A percentile compares a stretch with the other conserved stretches of the same genome.
Conservation (phyloP, 2,888 invertebrate genomes). For the Ormyrus pomaceus region DNA sequence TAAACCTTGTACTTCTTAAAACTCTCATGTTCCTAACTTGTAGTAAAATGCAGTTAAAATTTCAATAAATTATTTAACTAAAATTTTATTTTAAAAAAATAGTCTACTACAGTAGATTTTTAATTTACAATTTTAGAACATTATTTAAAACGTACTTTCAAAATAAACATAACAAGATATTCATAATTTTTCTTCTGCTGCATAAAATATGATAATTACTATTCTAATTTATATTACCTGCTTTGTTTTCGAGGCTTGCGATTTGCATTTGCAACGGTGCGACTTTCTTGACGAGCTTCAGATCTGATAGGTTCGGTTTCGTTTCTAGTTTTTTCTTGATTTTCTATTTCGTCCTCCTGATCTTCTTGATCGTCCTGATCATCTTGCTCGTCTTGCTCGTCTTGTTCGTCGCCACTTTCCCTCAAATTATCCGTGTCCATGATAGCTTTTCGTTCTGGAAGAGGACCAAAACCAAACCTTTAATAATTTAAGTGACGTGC, state of each 20-base stretch:
- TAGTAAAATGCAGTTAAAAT: too few species aligned
- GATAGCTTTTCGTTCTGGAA: not conserved
- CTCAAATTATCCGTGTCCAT: conserved; percentile 44
- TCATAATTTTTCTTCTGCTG: too few species aligned
- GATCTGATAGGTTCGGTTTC: not conserved
- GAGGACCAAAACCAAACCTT: not conserved
- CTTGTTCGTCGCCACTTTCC: conserved; percentile 42
- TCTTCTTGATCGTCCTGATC: conserved; percentile 28
- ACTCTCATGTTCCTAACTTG: too few species aligned
- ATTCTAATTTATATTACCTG: conserved; percentile 42
- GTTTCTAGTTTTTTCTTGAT: conserved; percentile 20
- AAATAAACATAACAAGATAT: too few species aligned
- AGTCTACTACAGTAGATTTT: too few species aligned
- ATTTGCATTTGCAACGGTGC: not conserved
- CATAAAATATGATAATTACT: not conserved
- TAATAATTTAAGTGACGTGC: not conserved
- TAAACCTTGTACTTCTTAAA: too few species aligned
- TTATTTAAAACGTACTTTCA: too few species aligned
- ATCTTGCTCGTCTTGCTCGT: conserved; percentile 38
- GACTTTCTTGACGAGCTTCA: conserved; percentile 34
- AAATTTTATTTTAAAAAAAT: too few species aligned
- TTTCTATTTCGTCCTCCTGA: conserved; percentile 11
- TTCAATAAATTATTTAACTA: too few species aligned
- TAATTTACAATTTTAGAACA: too few species aligned
- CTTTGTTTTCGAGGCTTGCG: conserved; percentile 30